Evolutionary conservation across 2,113 vertebrate species (phyloP).

Genomic region (Uria aalge): DNA sequence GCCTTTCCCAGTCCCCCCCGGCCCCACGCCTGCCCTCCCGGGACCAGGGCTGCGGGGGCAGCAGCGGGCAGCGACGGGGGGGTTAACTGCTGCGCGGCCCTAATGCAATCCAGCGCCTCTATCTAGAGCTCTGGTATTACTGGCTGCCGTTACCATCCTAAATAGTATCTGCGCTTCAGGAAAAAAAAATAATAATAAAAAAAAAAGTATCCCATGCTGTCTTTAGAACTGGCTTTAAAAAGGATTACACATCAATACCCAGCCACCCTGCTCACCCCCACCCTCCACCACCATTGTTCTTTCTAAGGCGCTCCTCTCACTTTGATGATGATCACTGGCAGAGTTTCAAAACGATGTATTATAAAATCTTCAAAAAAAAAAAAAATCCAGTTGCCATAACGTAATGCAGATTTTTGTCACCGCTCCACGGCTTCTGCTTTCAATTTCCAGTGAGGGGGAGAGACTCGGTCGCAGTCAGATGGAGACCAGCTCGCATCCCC

Average conservation of each 20-base stretch:
- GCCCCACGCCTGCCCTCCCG: not conserved
- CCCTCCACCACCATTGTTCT: conserved; percentile 62
- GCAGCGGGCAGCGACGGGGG: not conserved
- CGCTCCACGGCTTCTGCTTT: conserved; percentile 86
- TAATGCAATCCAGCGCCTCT: not conserved
- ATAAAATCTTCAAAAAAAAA: conserved; percentile 74
- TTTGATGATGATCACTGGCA: conserved; percentile 88
- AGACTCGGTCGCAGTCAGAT: conserved; percentile 71
- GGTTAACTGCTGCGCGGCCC: not conserved
- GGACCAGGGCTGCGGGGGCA: not conserved
- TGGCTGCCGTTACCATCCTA: conserved; percentile 19
- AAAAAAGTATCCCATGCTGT: not conserved
- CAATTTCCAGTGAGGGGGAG: conserved; percentile 79
- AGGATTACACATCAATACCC: conserved; percentile 63
- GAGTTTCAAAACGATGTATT: conserved; percentile 81
- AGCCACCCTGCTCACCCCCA: conserved; percentile 48
- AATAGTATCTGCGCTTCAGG: conserved; percentile 51
- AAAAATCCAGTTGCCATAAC: conserved; percentile 78
- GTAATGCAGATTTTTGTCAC: conserved; percentile 91
- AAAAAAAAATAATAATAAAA: not conserved
- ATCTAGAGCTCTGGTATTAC: not conserved
- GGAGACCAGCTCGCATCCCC: conserved; percentile 64
- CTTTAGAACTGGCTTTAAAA: conserved; percentile 43
- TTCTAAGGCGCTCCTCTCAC: conserved; percentile 63
- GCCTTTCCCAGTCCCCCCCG: not conserved